Conservation (phyloP, 2,888 invertebrate genomes). For the Dolichopus griseipennis region DNA sequence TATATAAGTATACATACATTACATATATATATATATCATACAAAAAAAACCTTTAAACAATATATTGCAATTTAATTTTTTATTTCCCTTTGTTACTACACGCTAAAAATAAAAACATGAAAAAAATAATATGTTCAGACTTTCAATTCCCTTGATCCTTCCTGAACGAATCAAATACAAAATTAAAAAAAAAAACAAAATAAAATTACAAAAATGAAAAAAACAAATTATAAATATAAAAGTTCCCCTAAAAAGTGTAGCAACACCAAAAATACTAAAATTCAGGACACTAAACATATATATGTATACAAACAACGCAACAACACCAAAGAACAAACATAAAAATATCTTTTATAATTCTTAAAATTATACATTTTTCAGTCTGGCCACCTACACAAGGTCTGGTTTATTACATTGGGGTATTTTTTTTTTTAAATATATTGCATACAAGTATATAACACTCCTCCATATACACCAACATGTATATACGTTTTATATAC, state of each 20-base stretch:
- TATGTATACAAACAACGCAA: too few species aligned
- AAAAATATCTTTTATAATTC: background rate
- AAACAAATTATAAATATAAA: too few species aligned
- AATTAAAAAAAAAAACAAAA: too few species aligned
- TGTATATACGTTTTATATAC: background rate
- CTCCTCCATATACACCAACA: too few species aligned
- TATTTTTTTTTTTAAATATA: too few species aligned
- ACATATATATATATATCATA: background rate
- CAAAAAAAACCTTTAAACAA: background rate
- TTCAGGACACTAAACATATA: background rate
- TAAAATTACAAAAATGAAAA: too few species aligned
- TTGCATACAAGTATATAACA: too few species aligned
- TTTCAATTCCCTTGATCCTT: background rate
- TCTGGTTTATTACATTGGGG: background rate
- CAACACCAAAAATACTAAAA: background rate
- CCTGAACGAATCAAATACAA: too few species aligned
- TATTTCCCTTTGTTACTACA: background rate
- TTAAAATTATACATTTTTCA: background rate
- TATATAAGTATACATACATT: too few species aligned
- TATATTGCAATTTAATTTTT: background rate
- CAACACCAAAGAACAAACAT: background rate
- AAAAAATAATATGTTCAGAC: background rate
- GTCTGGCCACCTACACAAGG: slow-evolving; percentile 1
- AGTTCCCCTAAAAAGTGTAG: too few species aligned
- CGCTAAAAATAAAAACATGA: background rate